These are phyloP conservation scores for Emydocephalus ijimae DNA, from an alignment of 2,113 vertebrate genomes.

Conservation along the genomic window DNA sequence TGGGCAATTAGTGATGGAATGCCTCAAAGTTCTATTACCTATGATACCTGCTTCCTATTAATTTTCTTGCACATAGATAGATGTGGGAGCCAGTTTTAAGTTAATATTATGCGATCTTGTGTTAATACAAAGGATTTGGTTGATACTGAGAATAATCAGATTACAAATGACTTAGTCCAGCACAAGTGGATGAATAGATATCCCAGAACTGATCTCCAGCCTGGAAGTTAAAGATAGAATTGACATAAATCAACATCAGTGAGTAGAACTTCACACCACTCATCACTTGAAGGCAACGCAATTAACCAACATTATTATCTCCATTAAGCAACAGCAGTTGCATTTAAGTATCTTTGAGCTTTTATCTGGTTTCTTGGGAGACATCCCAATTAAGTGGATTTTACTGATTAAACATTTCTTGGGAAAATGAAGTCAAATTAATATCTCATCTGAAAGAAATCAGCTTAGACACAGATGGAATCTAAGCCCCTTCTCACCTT, in stretches of 20 bases:
- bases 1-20: background rate
- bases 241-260: slow-evolving; percentile 18
- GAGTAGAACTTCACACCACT: slow-evolving; percentile 27
- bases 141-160: background rate
- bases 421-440: slow-evolving; percentile 72
- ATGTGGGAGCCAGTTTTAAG: background rate
- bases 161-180: background rate
- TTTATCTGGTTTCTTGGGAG: slow-evolving; percentile 70
- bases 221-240: background rate
- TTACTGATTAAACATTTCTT: slow-evolving; percentile 71
- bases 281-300: slow-evolving; percentile 56
- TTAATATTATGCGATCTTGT: background rate
- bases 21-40: background rate
- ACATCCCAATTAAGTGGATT: slow-evolving; percentile 72
- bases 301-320: slow-evolving; percentile 55
- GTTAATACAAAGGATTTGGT: background rate
- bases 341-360: slow-evolving; percentile 68
- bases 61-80: background rate
- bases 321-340: slow-evolving; percentile 59
- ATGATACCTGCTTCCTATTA: background rate
- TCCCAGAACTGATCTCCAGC: no score
- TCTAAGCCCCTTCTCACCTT: slow-evolving; percentile 45
- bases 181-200: background rate
- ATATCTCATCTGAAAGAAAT: slow-evolving; percentile 72
- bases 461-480: slow-evolving; percentile 65